Percentiles rank a stretch among this genome's conserved stretches.
Conservation (phyloP, 2,797 vertebrate species). For the Distichodus sexfasciatus region DNA sequence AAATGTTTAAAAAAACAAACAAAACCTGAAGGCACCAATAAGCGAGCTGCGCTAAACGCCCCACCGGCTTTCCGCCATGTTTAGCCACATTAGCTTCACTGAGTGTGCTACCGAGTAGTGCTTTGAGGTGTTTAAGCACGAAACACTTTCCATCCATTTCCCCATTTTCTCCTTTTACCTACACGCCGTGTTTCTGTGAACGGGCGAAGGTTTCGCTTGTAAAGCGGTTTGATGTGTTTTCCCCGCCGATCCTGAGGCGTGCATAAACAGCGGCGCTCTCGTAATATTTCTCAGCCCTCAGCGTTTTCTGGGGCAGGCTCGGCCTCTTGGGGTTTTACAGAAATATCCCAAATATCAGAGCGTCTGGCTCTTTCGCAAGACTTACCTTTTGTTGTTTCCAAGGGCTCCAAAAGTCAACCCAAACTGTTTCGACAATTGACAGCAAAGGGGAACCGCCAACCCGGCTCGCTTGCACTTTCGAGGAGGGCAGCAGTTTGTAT, state of each 20-base stretch:
- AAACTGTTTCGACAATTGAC: slow-evolving; percentile 61
- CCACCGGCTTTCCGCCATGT: too few relatives aligned
- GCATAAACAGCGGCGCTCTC: slow-evolving; percentile 71
- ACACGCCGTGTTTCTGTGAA: slow-evolving; percentile 33
- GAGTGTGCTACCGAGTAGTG: too few relatives aligned
- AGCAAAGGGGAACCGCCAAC: slow-evolving; percentile 52
- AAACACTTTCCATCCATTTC: slow-evolving; percentile 38
- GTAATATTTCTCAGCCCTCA: slow-evolving; percentile 75
- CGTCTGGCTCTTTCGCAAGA: slow-evolving; percentile 51
- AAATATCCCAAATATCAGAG: slow-evolving; percentile 74
- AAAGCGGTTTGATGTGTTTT: slow-evolving; percentile 28
- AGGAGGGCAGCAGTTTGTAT: slow-evolving; percentile 45
- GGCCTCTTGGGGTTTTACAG: slow-evolving; percentile 70
- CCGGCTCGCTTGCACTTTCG: slow-evolving; percentile 47
- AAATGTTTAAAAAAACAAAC: too few relatives aligned
- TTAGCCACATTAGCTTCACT: too few relatives aligned
- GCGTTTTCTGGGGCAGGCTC: slow-evolving; percentile 73
- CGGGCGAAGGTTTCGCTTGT: slow-evolving; percentile 40
- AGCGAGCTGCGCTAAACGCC: too few relatives aligned
- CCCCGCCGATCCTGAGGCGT: slow-evolving; percentile 64
- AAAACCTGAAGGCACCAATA: too few relatives aligned
- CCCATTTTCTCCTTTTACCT: slow-evolving; percentile 21
- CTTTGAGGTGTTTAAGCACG: too few relatives aligned
- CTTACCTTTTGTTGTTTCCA: slow-evolving; percentile 71
- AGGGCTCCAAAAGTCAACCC: slow-evolving; percentile 64